A percentile compares a stretch with the other conserved stretches of the same genome.
These are phyloP conservation scores for Epizoanthus fatuus DNA, from an alignment of 92 coral and sea anemone genomes.

Conservation along the genomic window DNA sequence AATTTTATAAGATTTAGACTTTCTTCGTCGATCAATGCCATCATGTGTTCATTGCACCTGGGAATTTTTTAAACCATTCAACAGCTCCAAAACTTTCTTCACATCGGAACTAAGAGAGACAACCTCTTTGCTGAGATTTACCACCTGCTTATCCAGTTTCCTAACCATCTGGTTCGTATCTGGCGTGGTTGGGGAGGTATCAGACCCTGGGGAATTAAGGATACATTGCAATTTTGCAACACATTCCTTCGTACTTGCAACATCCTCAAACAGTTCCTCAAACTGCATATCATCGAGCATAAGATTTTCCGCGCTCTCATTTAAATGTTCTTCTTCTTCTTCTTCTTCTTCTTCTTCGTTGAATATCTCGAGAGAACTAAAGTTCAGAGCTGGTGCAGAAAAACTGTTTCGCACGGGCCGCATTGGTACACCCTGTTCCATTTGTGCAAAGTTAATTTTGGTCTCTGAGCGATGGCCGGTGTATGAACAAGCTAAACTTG, in stretches of 20 bases:
- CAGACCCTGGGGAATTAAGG: conserved; percentile 71
- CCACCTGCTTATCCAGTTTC: conserved; percentile 76
- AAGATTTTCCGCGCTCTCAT: neutral
- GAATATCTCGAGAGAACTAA: neutral
- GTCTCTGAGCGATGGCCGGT: conserved; percentile 38
- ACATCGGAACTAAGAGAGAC: conserved; percentile 79
- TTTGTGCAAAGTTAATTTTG: conserved; percentile 53
- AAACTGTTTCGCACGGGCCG: conserved; percentile 76
- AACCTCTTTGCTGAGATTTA: conserved; percentile 71
- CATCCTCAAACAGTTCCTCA: conserved; percentile 83
- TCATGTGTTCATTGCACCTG: neutral
- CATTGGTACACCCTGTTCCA: conserved; percentile 37
- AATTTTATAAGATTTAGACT: too few species aligned
- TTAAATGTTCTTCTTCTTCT: neutral
- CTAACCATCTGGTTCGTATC: conserved; percentile 83
- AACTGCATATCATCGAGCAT: conserved; percentile 29
- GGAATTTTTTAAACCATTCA: conserved; percentile 70
- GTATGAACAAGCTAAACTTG: conserved; percentile 37
- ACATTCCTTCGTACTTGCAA: conserved; percentile 73
- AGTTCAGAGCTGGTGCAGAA: conserved; percentile 59
- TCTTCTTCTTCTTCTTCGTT: conserved; percentile 24
- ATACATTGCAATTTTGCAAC: conserved; percentile 71
- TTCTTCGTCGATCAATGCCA: neutral
- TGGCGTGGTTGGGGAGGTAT: conserved; percentile 41
- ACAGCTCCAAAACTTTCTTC: conserved; percentile 74